A percentile compares a stretch with the other conserved stretches of the same genome.
These are phyloP conservation scores for Luperina nickerlii DNA, from an alignment of 2,888 invertebrate genomes.

Conservation along the genomic window DNA sequence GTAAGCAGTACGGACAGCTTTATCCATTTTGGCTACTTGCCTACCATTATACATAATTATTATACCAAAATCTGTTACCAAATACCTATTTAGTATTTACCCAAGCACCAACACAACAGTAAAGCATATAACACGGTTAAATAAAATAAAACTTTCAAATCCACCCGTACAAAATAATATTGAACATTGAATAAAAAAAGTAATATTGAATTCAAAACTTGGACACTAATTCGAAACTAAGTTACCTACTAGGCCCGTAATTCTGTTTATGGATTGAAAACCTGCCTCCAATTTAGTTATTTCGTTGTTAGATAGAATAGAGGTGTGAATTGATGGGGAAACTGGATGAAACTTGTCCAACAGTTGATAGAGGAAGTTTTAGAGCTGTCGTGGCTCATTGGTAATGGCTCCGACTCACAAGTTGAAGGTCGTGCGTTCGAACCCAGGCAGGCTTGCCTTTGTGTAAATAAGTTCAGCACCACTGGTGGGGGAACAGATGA, in stretches of 20 bases:
- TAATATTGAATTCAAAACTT: slow-evolving; percentile 69
- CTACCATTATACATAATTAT: too few species aligned
- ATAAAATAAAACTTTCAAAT: slow-evolving; percentile 53
- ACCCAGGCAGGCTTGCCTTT: too few species aligned
- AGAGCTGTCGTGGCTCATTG: too few species aligned
- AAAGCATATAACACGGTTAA: slow-evolving; percentile 38
- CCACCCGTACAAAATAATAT: slow-evolving; percentile 57
- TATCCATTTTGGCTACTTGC: background rate
- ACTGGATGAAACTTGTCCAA: background rate
- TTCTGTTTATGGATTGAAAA: slow-evolving; percentile 67
- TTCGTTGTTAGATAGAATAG: slow-evolving; percentile 33
- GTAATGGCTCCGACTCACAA: too few species aligned
- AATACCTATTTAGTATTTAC: slow-evolving; percentile 40
- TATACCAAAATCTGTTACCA: background rate
- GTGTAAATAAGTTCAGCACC: too few species aligned
- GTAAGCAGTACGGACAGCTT: too few species aligned
- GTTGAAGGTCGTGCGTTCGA: too few species aligned
- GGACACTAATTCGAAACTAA: slow-evolving; percentile 63
- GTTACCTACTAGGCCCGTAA: slow-evolving; percentile 66
- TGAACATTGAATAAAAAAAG: too few species aligned
- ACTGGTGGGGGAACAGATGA: too few species aligned
- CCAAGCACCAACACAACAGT: slow-evolving; percentile 9
- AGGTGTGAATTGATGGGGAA: background rate
- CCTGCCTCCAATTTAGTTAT: slow-evolving; percentile 60
- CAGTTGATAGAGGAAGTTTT: background rate